Evolutionary conservation across 2,797 vertebrate genomes (phyloP), one percentile per base, ranked within the genome.

Genomic region (Stomatorhinus walkeri): DNA sequence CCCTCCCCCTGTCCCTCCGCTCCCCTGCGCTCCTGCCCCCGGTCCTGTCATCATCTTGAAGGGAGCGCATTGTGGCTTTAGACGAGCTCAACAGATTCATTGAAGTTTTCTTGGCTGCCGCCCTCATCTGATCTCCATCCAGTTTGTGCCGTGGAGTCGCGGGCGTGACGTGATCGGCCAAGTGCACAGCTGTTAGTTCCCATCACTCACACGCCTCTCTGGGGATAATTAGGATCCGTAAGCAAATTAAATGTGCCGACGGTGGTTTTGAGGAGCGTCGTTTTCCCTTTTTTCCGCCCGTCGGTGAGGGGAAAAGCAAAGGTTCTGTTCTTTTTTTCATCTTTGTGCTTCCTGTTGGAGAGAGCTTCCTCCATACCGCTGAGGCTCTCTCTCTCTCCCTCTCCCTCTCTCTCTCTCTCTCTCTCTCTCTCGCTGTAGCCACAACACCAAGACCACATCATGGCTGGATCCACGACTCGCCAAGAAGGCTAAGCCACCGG

Each of bases 401-500:
- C 91, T 93, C 93, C 91, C 92, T 91, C 87, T 95, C 94, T 93
- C 91, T 92, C 91, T 64, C 86, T 92, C 91, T 91, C 91, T 93
- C 93, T 93, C 93, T 91, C 92, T 91, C 88, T 95, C 95, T 93
- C 93, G 95, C 95, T 95, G 93, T 96, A 99, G 98, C 96, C 98
- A 99, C 97, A 99, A 99, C 96, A 99, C 97, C 95, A 99, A 99
- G 97, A 99, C 98, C 92, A 99, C 98, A 93, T 99, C 98, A 95
- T 99, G 98, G 98, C 96, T 99, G 95, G 98, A 99, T 97, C 98
- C 98, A 90, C 96, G 98, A 94, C 96, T 99, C 92, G 98, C 98
- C 93, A 99, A 98, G 97, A 99, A 98, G 96, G 97, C 98, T 92
- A 99, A 99, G 94, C 98, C 97, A 91, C 98, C 98, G 61, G 98